These are phyloP conservation scores for Euschistus heros DNA, from an alignment of 1,140 invertebrate species.

Conservation along the genomic window DNA sequence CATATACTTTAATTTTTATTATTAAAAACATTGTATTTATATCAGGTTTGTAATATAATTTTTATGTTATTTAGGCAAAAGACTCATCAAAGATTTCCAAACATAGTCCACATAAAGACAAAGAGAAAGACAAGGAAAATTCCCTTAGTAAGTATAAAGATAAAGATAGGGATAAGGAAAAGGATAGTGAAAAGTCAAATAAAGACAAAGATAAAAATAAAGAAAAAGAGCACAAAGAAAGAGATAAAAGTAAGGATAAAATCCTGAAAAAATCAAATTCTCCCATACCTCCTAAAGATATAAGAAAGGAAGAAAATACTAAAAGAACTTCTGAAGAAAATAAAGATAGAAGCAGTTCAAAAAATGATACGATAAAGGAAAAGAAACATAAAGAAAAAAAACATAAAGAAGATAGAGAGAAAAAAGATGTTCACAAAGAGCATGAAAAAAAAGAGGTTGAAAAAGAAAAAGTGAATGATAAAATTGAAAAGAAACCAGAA, in stretches of 20 bases:
- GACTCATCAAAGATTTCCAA: slow-evolving; percentile 31
- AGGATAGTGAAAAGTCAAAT: slow-evolving; percentile 33
- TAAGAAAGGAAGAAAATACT: slow-evolving; percentile 15
- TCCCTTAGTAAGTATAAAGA: slow-evolving; percentile 48
- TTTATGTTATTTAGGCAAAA: slow-evolving; percentile 23
- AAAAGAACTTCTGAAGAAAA: slow-evolving; percentile 32
- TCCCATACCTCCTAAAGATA: slow-evolving; percentile 16
- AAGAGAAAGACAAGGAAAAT: slow-evolving; percentile 40
- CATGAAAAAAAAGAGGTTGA: slow-evolving; percentile 37
- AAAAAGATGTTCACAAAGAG: slow-evolving; percentile 36
- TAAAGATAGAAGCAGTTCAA: slow-evolving; percentile 28
- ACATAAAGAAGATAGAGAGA: slow-evolving; percentile 27
- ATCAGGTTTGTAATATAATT: not conserved
- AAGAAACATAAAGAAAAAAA: slow-evolving; percentile 26
- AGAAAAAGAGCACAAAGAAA: slow-evolving; percentile 37
- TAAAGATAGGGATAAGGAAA: slow-evolving; percentile 32
- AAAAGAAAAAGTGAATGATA: slow-evolving; percentile 37
- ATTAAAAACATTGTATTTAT: not conserved
- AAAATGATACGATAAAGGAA: slow-evolving; percentile 22
- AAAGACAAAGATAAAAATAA: slow-evolving; percentile 34
- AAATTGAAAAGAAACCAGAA: slow-evolving; percentile 23
- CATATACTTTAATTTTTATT: too few species aligned
- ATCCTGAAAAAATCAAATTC: slow-evolving; percentile 22
- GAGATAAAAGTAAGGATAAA: slow-evolving; percentile 17
- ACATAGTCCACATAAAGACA: slow-evolving; percentile 43